phyloP scores from a whole-genome alignment of 1,140 invertebrate genomes.

The Drosophila guanche region DNA sequence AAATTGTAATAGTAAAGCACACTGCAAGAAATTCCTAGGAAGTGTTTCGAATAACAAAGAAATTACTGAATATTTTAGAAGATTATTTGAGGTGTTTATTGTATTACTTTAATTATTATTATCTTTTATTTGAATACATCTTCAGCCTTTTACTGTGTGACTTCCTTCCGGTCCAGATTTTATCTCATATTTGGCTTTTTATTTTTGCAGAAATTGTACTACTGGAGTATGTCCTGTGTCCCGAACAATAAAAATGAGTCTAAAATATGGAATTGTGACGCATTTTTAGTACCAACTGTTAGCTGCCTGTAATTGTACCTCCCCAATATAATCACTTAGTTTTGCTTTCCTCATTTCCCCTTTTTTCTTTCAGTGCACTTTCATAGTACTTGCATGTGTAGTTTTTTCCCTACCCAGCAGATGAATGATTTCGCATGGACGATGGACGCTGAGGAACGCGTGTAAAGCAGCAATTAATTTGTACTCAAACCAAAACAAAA shows the following conservation, averaged over 20 bases:
- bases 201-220: too few species aligned
- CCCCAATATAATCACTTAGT: too few species aligned
- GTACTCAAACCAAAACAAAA: conserved; percentile 40
- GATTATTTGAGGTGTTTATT: too few species aligned
- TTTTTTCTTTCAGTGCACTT: conserved; percentile 41
- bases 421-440: conserved; percentile 72
- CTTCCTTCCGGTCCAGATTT: too few species aligned
- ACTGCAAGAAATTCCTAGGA: conserved; percentile 27
- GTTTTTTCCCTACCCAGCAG: conserved; percentile 42
- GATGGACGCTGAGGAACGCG: conserved; percentile 59
- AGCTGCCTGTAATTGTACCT: too few species aligned
- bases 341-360: neutral
- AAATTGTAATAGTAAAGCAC: conserved; percentile 82
- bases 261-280: too few species aligned
- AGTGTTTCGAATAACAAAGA: neutral
- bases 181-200: too few species aligned
- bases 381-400: conserved; percentile 67
- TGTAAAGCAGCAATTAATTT: conserved; percentile 82
- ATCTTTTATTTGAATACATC: neutral
- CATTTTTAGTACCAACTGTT: too few species aligned
- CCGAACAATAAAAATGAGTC: too few species aligned
- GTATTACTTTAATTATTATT: neutral
- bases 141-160: too few species aligned
- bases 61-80: neutral
- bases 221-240: too few species aligned